Conservation (phyloP, 2,797 vertebrate species). For the Enteromius afrohamiltoni region DNA sequence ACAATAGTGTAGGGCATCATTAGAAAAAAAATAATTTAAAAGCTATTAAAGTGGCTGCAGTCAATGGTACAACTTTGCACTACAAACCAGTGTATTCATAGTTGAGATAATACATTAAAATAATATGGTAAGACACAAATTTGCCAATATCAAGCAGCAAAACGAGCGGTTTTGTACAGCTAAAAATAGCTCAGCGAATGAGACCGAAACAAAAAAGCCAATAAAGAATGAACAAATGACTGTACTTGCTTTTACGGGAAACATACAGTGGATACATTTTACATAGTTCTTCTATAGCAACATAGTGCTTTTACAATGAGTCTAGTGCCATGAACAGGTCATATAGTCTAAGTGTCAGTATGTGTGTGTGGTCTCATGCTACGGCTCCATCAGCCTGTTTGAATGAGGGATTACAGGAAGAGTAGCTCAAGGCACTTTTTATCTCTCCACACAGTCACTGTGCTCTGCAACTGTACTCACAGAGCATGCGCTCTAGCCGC, state of each 20-base stretch:
- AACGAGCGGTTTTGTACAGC: no score
- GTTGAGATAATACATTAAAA: no score
- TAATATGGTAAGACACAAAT: no score
- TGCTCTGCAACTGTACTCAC: conserved; percentile 56
- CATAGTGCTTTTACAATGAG: conserved; percentile 10
- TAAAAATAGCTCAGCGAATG: no score
- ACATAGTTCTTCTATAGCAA: neutral
- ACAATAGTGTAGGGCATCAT: neutral
- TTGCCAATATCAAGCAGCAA: no score
- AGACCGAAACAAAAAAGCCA: no score
- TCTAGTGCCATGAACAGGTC: neutral
- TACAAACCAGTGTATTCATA: no score
- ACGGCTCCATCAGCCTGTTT: conserved; percentile 31
- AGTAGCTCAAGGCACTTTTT: conserved; percentile 52
- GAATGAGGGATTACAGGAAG: conserved; percentile 47
- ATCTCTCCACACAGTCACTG: conserved; percentile 53
- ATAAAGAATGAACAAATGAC: no score
- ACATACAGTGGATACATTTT: neutral
- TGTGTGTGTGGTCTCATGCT: conserved; percentile 31
- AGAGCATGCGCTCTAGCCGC: conserved; percentile 9
- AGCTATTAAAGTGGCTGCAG: neutral
- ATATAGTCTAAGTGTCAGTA: conserved; percentile 22
- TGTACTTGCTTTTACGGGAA: no score
- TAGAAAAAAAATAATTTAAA: neutral
- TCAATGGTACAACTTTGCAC: no score